Base-by-base conservation (phyloP, 2,113 vertebrate species). In the Eublepharis macularius region DNA sequence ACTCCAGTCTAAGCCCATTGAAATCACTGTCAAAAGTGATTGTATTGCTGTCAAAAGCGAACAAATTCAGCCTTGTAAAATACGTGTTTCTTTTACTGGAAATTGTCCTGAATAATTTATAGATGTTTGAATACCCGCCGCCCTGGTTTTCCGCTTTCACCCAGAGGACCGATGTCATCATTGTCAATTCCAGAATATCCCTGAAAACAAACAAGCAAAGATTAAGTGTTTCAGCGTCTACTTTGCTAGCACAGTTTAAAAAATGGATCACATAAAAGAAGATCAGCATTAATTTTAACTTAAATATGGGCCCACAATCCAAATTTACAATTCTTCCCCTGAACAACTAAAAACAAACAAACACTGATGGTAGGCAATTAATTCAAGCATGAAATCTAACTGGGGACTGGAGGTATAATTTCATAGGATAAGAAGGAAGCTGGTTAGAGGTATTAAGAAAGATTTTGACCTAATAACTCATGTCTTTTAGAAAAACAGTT, bases 91-190 rank as follows among this genome's bases (percentile, higher is more conserved):
- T 77, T 16, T 77, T 29, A 69, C 68, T 36, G 76, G 34, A 69
- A 70, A 49, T 54, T 19, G 2, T 6, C 68, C 68, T 75, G 19
- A 1, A 1, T 19, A 45, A 81, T 66, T 49, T 0, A 80, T 9
- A 87, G 1, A 34, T 80, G 14, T 24, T 69, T 78, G 1, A 85
- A 90, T 91, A 98, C 98, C 95, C 94, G 95, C 34, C 13, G 1
- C 12, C 97, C 98, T 65, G 17, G 13, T 45, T 94, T 95, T 82
- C 98, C 98, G 4, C 87, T 86, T 13, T 96, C 95, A 90, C 98
- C 98, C 84, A 95, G 97, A 49, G 94, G 82, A 85, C 97, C 98
- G 34, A 32, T 80, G 14, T 66, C 3, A 7, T 78, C 93, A 93
- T 92, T 97, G 75, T 95, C 93, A 32, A 19, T 24, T 2, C 98